These are phyloP conservation scores for Agriopis marginaria DNA, from an alignment of 2,888 invertebrate genomes.

Conservation along the genomic window DNA sequence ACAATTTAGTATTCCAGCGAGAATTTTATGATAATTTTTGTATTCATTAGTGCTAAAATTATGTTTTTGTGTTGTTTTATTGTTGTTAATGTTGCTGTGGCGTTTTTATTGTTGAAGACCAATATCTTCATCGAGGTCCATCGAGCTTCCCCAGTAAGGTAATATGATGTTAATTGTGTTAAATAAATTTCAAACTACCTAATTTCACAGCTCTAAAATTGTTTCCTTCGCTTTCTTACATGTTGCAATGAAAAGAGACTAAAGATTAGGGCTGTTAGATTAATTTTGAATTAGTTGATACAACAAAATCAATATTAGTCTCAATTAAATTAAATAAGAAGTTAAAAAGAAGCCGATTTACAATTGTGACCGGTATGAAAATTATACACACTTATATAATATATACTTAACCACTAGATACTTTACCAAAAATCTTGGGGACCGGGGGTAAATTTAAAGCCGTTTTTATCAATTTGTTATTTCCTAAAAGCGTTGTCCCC, in stretches of 20 bases:
- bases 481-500: conserved; percentile 49
- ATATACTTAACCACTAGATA: conserved; percentile 38
- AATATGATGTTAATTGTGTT: neutral
- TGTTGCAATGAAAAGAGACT: neutral
- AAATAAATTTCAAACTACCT: neutral
- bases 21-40: no score
- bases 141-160: neutral
- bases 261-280: neutral
- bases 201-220: neutral
- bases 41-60: no score
- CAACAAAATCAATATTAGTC: neutral
- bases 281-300: neutral
- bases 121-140: no score
- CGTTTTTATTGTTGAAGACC: no score
- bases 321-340: no score
- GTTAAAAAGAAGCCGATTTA: neutral
- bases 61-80: no score
- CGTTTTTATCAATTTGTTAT: conserved; percentile 52
- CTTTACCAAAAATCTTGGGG: conserved; percentile 47
- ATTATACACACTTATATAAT: conserved; percentile 5
- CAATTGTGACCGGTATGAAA: conserved; percentile 5
- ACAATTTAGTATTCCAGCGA: neutral
- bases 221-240: neutral
- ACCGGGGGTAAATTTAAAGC: conserved; percentile 54
- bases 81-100: no score